Conservation (phyloP, 2,888 invertebrate species). For the Cataglyphis livida region DNA sequence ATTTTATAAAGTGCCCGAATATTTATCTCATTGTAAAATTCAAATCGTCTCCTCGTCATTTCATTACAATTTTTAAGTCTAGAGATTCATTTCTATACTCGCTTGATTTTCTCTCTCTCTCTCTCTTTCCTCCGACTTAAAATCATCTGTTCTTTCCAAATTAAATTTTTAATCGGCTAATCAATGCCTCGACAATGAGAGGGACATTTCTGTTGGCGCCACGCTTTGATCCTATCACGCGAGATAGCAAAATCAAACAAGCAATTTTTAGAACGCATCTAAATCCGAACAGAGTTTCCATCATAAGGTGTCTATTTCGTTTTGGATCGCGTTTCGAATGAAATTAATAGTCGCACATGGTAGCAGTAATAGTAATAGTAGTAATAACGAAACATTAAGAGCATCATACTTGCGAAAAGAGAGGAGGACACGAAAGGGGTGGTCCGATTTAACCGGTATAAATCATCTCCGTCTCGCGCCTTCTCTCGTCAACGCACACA, state of each 20-base stretch:
- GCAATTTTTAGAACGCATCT: background rate
- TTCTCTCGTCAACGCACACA: conserved; percentile 56
- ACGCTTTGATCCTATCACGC: background rate
- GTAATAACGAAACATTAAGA: background rate
- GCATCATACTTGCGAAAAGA: background rate
- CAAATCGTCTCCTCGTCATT: background rate
- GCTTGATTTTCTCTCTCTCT: too few species aligned
- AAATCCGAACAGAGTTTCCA: background rate
- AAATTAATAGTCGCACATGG: background rate
- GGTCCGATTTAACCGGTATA: conserved; percentile 43
- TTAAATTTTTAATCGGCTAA: background rate
- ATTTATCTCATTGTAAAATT: background rate
- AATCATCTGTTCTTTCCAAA: background rate
- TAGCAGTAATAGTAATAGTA: background rate
- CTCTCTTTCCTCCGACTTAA: background rate
- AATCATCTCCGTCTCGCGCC: conserved; percentile 51
- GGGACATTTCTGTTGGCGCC: background rate
- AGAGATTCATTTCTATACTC: background rate
- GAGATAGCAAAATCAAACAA: background rate
- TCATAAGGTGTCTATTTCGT: background rate
- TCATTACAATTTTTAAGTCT: background rate
- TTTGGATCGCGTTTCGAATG: background rate
- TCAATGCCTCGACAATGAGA: background rate
- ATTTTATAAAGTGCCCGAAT: background rate
- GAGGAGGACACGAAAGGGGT: background rate